Percentiles rank a stretch among this genome's conserved stretches.
Evolutionary conservation across 2,113 vertebrate genomes (phyloP).

Genomic region (Mormyrus lacerda): DNA sequence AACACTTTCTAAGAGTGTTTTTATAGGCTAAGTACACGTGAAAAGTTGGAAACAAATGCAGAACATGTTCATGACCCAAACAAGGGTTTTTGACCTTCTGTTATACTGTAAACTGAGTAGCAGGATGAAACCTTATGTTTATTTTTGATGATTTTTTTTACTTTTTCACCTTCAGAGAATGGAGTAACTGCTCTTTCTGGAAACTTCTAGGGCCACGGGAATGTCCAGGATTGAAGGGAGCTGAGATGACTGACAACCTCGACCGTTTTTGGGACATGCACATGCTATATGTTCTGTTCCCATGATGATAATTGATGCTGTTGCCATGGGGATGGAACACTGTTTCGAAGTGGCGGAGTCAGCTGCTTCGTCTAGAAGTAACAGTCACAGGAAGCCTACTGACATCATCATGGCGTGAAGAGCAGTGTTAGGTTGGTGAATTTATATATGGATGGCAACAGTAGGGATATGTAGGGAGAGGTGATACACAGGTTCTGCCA

Average conservation of each 20-base stretch:
- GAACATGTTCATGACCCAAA: background rate
- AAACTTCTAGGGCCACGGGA: background rate
- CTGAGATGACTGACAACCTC: background rate
- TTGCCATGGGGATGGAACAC: background rate
- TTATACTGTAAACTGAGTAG: background rate
- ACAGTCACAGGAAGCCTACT: background rate
- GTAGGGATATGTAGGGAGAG: background rate
- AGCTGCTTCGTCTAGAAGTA: background rate
- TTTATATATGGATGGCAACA: background rate
- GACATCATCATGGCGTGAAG: background rate
- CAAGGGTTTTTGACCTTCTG: background rate
- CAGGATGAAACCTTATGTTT: background rate
- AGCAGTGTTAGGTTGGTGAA: background rate
- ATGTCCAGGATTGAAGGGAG: background rate
- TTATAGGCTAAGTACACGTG: background rate
- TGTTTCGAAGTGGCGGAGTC: too few relatives aligned
- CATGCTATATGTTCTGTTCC: background rate
- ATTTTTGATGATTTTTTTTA: background rate
- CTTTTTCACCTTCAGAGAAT: background rate
- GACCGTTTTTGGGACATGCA: background rate
- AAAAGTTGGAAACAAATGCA: background rate
- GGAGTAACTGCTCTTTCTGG: background rate
- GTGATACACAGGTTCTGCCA: background rate
- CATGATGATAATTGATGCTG: background rate
- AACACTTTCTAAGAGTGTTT: background rate